Percentiles rank a stretch among this genome's conserved stretches.
phyloP scores from a whole-genome alignment of 2,888 invertebrate species.

The Andrena trimmerana region DNA sequence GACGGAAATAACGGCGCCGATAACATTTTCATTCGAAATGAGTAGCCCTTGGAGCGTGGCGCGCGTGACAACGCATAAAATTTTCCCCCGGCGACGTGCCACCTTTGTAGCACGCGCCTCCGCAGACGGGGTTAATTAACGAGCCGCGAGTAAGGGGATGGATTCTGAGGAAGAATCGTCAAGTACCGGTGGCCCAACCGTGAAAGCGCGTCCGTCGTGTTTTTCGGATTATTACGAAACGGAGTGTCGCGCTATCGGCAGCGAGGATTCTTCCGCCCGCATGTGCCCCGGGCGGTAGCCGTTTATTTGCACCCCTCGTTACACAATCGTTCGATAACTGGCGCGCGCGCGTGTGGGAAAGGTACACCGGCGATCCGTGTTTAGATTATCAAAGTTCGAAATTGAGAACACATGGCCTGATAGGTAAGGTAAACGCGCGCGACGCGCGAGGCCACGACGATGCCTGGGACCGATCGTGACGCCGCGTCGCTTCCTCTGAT shows the following conservation, averaged over 20 bases:
- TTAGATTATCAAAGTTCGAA: slow-evolving; percentile 66
- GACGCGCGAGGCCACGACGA: slow-evolving; percentile 29
- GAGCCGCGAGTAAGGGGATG: not conserved
- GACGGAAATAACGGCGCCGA: slow-evolving; percentile 43
- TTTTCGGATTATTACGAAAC: slow-evolving; percentile 31
- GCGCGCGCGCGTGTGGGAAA: slow-evolving; percentile 56
- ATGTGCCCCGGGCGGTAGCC: slow-evolving; percentile 22
- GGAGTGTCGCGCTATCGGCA: slow-evolving; percentile 23
- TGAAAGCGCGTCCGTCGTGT: not conserved
- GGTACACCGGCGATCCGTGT: slow-evolving; percentile 56
- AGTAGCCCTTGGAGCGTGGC: slow-evolving; percentile 22
- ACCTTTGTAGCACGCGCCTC: not conserved
- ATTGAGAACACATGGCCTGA: slow-evolving; percentile 71
- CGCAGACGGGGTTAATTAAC: slow-evolving; percentile 22
- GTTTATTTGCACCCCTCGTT: slow-evolving; percentile 47
- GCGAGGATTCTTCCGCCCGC: slow-evolving; percentile 22
- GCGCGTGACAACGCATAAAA: slow-evolving; percentile 50
- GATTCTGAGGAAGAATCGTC: not conserved
- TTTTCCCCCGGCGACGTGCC: slow-evolving; percentile 1
- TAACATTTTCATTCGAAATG: slow-evolving; percentile 49
- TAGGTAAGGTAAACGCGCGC: slow-evolving; percentile 49
- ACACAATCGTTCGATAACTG: slow-evolving; percentile 43
- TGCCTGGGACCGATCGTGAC: not conserved
- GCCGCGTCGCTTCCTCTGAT: slow-evolving; percentile 36
- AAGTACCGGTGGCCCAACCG: not conserved